These are phyloP conservation scores for Alectura lathami DNA, from an alignment of 2,113 vertebrate species.

Conservation along the genomic window DNA sequence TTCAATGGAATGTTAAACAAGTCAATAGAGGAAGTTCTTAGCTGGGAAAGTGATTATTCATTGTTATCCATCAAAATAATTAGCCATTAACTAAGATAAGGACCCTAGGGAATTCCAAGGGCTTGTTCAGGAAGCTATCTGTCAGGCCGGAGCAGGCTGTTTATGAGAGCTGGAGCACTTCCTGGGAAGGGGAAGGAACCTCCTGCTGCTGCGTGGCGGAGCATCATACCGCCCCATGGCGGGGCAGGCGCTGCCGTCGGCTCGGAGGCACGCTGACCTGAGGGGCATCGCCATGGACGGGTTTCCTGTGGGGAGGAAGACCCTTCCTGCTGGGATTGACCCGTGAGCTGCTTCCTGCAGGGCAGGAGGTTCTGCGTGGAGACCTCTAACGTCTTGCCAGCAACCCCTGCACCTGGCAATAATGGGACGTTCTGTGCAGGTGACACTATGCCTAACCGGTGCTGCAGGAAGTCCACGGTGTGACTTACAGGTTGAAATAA, in stretches of 20 bases:
- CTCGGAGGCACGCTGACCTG: no score
- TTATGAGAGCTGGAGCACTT: constrained; percentile 57
- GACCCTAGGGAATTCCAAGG: constrained; percentile 77
- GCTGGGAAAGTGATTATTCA: constrained; percentile 79
- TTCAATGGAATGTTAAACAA: constrained; percentile 76
- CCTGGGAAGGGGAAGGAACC: constrained; percentile 76
- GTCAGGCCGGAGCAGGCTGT: constrained; percentile 66
- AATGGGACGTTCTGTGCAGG: rapidly evolving
- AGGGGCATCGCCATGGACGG: no score
- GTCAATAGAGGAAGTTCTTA: constrained; percentile 84
- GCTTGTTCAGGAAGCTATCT: constrained; percentile 77
- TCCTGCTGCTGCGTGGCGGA: background rate
- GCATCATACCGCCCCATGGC: rapidly evolving
- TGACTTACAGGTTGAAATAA: background rate
- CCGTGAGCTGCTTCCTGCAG: background rate
- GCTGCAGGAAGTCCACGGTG: background rate
- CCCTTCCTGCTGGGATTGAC: background rate
- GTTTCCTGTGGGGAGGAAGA: rapidly evolving
- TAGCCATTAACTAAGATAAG: constrained; percentile 76
- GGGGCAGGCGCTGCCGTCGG: no score
- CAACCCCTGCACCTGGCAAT: background rate
- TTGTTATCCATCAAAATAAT: constrained; percentile 78
- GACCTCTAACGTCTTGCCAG: background rate
- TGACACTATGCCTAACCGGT: rapidly evolving
- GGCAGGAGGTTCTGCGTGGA: rapidly evolving